phyloP scores from a whole-genome alignment of 2,113 vertebrate species.

The Oceanodroma tethys region DNA sequence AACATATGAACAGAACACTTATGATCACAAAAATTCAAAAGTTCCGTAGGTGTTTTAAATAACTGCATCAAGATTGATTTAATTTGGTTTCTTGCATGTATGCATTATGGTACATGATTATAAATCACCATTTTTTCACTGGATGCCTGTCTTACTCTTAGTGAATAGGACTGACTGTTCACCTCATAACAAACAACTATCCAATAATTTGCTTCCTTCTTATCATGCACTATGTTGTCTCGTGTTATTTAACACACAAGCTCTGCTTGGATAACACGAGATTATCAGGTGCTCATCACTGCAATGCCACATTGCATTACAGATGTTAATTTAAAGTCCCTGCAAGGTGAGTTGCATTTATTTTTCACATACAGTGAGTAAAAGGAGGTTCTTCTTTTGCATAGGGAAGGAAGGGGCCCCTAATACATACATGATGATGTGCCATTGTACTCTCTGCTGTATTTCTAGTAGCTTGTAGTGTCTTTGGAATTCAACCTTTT shows the following conservation, averaged over 20 bases:
- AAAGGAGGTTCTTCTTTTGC: background rate
- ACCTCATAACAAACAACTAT: background rate
- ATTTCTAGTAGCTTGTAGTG: background rate
- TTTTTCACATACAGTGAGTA: background rate
- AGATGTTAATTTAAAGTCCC: background rate
- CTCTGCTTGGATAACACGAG: background rate
- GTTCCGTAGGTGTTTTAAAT: background rate
- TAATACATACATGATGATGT: background rate
- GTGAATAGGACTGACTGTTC: background rate
- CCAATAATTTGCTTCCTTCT: background rate
- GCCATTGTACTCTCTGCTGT: background rate
- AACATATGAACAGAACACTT: background rate
- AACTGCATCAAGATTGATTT: background rate
- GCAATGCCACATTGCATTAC: background rate
- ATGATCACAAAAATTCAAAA: background rate
- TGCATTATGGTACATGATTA: background rate
- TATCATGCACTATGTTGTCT: background rate
- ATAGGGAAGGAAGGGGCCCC: background rate
- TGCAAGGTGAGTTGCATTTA: background rate
- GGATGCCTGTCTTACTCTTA: background rate
- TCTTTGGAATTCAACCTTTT: background rate
- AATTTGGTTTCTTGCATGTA: background rate
- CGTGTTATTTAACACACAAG: background rate
- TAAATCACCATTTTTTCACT: background rate
- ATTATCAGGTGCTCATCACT: background rate